Evolutionary conservation across 2,797 vertebrate genomes (phyloP).

Genomic region (Eulemur mongoz): DNA sequence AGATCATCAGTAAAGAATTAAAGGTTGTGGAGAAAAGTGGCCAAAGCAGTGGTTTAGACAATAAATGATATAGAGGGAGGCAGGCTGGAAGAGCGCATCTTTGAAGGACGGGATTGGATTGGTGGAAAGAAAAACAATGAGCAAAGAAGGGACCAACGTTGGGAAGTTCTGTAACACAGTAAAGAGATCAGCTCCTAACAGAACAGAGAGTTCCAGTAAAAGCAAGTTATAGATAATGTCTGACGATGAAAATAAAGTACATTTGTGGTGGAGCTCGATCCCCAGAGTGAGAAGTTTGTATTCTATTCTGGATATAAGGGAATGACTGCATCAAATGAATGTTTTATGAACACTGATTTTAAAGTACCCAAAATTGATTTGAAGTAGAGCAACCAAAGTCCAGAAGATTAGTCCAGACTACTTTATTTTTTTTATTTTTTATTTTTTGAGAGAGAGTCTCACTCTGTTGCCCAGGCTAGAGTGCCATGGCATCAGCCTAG

Average conservation of each 20-base stretch:
- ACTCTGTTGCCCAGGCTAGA: no score
- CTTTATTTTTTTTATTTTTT: no score
- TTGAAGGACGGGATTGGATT: not conserved
- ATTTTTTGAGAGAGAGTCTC: no score
- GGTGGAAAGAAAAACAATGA: not conserved
- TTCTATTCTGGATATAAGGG: not conserved
- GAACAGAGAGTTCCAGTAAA: not conserved
- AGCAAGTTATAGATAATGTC: not conserved
- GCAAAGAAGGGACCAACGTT: not conserved
- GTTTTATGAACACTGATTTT: not conserved
- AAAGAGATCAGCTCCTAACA: not conserved
- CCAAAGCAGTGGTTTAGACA: not conserved
- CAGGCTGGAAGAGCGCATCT: not conserved
- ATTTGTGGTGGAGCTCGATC: not conserved
- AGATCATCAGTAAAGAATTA: not conserved
- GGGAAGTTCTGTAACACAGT: not conserved
- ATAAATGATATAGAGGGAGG: not conserved
- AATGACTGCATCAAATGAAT: not conserved
- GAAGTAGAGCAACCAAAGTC: not conserved
- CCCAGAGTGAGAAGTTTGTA: not conserved
- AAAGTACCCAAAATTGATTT: not conserved
- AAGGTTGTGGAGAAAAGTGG: not conserved
- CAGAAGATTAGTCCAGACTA: not conserved
- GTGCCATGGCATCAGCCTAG: no score
- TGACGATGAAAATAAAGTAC: not conserved